phyloP scores from a whole-genome alignment of 1,140 invertebrate genomes.

The Scylla paramamosain region DNA sequence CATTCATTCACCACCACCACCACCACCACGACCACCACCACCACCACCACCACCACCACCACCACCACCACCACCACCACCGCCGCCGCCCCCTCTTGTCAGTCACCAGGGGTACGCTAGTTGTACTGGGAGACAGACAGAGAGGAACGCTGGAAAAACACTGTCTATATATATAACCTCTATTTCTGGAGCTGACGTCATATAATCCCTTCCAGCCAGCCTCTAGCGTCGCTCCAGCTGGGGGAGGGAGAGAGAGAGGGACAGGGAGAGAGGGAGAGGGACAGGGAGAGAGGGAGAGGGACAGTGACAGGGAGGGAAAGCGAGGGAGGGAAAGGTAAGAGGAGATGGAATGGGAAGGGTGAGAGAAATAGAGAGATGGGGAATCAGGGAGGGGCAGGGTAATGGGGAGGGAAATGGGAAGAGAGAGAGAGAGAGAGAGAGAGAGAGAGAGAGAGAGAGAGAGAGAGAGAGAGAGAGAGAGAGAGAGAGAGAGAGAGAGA shows the following conservation, averaged over 20 bases:
- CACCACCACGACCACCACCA: too few species aligned
- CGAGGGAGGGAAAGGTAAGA: neutral
- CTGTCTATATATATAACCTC: neutral
- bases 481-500: too few species aligned
- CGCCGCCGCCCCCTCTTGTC: neutral
- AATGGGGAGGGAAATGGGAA: too few species aligned
- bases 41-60: too few species aligned
- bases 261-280: neutral
- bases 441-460: neutral
- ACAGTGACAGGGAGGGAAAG: neutral
- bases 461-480: too few species aligned
- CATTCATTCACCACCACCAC: neutral
- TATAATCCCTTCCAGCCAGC: neutral
- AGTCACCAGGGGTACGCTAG: neutral
- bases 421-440: neutral
- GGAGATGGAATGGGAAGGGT: neutral
- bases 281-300: neutral
- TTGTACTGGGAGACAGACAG: neutral
- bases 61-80: too few species aligned
- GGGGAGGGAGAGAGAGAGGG: neutral
- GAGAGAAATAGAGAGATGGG: too few species aligned
- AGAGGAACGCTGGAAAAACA: neutral
- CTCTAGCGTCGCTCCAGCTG: neutral
- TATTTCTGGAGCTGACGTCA: neutral
- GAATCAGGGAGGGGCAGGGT: too few species aligned